Evolutionary conservation across 2,888 invertebrate genomes (phyloP).

Genomic region (Thymelicus sylvestris): DNA sequence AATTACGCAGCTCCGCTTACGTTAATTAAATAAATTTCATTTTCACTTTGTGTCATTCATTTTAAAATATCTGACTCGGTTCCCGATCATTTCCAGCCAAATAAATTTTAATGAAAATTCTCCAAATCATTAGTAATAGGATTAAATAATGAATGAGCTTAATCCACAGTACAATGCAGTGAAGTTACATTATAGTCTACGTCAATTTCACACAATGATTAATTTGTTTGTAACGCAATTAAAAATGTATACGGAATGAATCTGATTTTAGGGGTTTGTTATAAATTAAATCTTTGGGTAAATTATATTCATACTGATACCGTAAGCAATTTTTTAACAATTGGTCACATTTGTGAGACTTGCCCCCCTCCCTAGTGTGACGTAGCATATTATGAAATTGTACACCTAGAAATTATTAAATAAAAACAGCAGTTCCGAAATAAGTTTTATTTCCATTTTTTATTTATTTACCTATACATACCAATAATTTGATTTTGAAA

Average conservation of each 20-base stretch:
- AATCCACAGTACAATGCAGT: not conserved
- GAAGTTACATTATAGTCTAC: not conserved
- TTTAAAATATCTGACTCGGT: conserved; percentile 29
- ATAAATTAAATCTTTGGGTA: not conserved
- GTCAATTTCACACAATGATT: not conserved
- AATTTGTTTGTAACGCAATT: not conserved
- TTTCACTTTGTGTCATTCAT: conserved; percentile 32
- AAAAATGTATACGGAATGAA: not conserved
- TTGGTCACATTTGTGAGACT: too few relatives aligned
- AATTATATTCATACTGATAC: not conserved
- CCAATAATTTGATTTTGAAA: too few relatives aligned
- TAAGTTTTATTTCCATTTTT: too few relatives aligned
- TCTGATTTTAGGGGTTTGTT: not conserved
- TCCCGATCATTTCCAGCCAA: conserved; percentile 19
- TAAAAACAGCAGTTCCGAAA: too few relatives aligned
- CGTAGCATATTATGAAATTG: too few relatives aligned
- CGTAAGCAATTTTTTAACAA: not conserved
- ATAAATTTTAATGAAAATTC: conserved; percentile 24
- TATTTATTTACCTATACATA: too few relatives aligned
- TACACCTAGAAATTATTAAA: too few relatives aligned
- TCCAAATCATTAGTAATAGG: conserved; percentile 16
- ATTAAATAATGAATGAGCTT: conserved; percentile 6
- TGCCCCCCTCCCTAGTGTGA: too few relatives aligned
- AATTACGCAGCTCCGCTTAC: conserved; percentile 27
- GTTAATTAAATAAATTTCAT: conserved; percentile 35